Percentiles rank a stretch among this genome's conserved stretches.
phyloP scores from a whole-genome alignment of 2,797 vertebrate genomes.

The Uromys caudimaculatus region DNA sequence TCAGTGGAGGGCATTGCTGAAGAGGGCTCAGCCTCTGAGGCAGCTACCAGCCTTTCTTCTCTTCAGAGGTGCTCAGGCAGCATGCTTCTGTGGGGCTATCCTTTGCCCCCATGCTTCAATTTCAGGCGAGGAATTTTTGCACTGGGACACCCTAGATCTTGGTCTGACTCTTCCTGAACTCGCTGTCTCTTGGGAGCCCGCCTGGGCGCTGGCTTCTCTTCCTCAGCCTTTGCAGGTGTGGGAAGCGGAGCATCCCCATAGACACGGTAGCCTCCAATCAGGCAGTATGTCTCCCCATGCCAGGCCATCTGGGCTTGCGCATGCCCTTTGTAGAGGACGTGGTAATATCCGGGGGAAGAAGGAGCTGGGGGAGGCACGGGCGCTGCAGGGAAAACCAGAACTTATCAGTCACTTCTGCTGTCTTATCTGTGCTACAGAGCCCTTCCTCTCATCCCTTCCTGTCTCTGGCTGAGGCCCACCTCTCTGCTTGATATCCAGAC shows the following conservation, averaged over 20 bases:
- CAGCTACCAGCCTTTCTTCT: not conserved
- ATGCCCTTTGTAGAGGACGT: constrained; percentile 36
- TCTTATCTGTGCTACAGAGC: not conserved
- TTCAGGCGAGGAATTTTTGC: constrained; percentile 7
- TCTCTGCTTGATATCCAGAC: not conserved
- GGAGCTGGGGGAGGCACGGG: not conserved
- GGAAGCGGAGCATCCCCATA: constrained; percentile 55
- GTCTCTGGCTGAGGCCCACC: not conserved
- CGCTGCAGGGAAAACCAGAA: constrained; percentile 60
- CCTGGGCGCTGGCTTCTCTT: not conserved
- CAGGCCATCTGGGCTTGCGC: constrained; percentile 48
- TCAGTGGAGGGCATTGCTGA: not conserved
- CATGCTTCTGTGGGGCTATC: not conserved
- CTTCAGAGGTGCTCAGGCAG: not conserved
- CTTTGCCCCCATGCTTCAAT: not conserved
- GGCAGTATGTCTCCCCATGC: constrained; percentile 71
- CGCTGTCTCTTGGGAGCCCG: not conserved
- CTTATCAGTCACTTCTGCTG: not conserved
- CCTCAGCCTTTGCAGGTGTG: constrained; percentile 3
- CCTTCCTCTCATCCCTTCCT: not conserved
- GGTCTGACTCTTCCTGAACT: not conserved
- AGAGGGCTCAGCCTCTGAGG: not conserved
- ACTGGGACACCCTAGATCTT: not conserved
- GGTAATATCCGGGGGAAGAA: constrained; percentile 28
- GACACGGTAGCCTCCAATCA: constrained; percentile 34